Base-by-base conservation (phyloP, 2,797 vertebrate species). In the Gobionotothen gibberifrons region DNA sequence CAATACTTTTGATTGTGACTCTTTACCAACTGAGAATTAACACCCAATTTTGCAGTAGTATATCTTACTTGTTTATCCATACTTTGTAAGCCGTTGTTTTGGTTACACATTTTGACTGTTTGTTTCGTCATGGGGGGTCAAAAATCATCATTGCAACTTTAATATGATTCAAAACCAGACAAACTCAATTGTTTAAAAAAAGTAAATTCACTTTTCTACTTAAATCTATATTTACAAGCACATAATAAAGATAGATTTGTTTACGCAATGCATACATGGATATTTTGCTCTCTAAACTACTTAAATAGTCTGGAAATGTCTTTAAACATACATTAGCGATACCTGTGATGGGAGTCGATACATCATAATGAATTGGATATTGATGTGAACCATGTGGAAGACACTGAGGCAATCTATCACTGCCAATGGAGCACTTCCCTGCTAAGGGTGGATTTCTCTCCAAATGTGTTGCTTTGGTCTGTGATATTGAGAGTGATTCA, bases 311-410 rank as follows among this genome's bases (percentile, higher is more conserved):
- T 57, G 47, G 39, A 81, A 82, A 73, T 68, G 39, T 72, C 52
- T 54, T 64, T 64, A 88, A 82, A 83, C 78, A 66, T 82, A 60
- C 70, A 72, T 82, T 55, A 72, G 54, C 10, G 16, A 68, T 67
- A 76, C 76, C 65, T 85, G 64, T 68, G 83, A 82, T 67, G 66
- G 43, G 66, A 83, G 69, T 79, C 75, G n/a, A 68, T 81, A 64
- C 78, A 86, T 90, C 83, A 87, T 87, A 89, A 89, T 88, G 85
- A 88, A 83, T 47, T 62, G 51, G 79, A 81, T 87, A 85, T 85
- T 85, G 90, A 90, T 88, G 85, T 62, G 76, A 87, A 86, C 83
- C 87, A 82, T 84, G 79, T 88, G 84, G 84, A 90, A 73, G 85
- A 83, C 70, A 21, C 75, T 47, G 80, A 76, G 39, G 74, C 69